Evolutionary conservation across 2,888 invertebrate species (phyloP).

Genomic region (Plemyria rubiginata): DNA sequence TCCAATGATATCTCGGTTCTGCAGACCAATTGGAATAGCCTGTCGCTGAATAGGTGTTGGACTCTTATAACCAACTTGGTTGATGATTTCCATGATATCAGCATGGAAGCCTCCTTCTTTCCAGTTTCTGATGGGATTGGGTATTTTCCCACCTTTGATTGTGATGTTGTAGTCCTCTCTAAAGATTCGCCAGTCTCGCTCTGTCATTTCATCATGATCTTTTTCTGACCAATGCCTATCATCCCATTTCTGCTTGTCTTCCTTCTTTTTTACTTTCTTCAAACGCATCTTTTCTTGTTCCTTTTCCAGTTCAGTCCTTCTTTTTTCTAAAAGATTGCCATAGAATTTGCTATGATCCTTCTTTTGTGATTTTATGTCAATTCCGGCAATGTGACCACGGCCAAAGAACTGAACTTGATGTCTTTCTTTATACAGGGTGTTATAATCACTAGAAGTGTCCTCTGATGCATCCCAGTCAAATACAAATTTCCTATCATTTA

Average conservation of each 20-base stretch:
- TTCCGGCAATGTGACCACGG: conserved; percentile 98
- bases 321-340: conserved; percentile 96
- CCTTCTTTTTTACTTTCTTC: conserved; percentile 96
- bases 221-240: conserved; percentile 99
- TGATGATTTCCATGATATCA: conserved; percentile 97
- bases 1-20: conserved; percentile 98
- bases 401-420: conserved; percentile 99
- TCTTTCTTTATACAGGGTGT: conserved; percentile 97
- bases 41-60: conserved; percentile 99
- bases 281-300: conserved; percentile 97
- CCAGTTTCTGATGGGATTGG: conserved; percentile 98
- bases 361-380: conserved; percentile 98
- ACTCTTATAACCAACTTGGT: conserved; percentile 97
- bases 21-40: conserved; percentile 98
- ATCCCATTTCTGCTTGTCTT: conserved; percentile 99
- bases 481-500: conserved; percentile 99
- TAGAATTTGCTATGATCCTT: conserved; percentile 99
- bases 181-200: conserved; percentile 99
- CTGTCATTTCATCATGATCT: conserved; percentile 97
- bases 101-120: conserved; percentile 95
- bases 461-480: conserved; percentile 99
- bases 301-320: conserved; percentile 98
- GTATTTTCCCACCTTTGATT: conserved; percentile 98
- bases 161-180: conserved; percentile 99
- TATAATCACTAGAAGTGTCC: conserved; percentile 99